These are phyloP conservation scores for Oscheius sp. DNA, from an alignment of 2,888 invertebrate species.

Conservation along the genomic window DNA sequence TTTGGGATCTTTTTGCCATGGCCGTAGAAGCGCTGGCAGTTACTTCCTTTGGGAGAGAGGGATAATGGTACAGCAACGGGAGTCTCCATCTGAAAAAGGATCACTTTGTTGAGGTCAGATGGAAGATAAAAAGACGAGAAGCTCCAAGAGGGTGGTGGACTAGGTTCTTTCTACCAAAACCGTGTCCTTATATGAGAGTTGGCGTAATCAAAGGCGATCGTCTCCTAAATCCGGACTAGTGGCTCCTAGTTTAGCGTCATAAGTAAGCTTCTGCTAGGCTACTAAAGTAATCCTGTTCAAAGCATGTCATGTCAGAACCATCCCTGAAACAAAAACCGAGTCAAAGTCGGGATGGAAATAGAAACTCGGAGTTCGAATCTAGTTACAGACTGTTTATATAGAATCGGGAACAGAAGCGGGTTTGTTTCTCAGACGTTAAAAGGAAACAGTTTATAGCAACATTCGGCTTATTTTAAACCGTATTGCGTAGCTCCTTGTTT, in stretches of 20 bases:
- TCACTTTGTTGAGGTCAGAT: background rate
- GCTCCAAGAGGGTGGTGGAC: too few relatives aligned
- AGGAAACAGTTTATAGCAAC: too few relatives aligned
- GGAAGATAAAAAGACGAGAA: background rate
- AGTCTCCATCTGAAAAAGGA: slow-evolving; percentile 24
- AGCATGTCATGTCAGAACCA: too few relatives aligned
- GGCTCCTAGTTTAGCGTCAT: slow-evolving; percentile 25
- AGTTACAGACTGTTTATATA: too few relatives aligned
- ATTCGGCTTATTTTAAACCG: too few relatives aligned
- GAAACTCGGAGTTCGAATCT: too few relatives aligned
- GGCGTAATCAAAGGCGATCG: slow-evolving; percentile 22
- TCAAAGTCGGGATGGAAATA: too few relatives aligned
- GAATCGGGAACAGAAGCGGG: too few relatives aligned
- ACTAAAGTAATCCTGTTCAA: too few relatives aligned
- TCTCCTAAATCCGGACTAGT: slow-evolving; percentile 19
- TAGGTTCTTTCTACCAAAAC: background rate
- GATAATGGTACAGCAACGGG: background rate
- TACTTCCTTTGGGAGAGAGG: slow-evolving; percentile 5
- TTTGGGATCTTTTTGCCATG: slow-evolving; percentile 60
- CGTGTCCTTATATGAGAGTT: slow-evolving; percentile 13
- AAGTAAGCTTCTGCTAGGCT: slow-evolving; percentile 18
- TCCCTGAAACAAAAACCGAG: too few relatives aligned
- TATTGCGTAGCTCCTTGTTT: too few relatives aligned
- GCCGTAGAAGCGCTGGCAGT: slow-evolving; percentile 55
- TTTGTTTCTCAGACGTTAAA: too few relatives aligned